These are phyloP conservation scores for Caenorhabditis auriculariae DNA, from an alignment of 2,888 invertebrate species.

Conservation along the genomic window DNA sequence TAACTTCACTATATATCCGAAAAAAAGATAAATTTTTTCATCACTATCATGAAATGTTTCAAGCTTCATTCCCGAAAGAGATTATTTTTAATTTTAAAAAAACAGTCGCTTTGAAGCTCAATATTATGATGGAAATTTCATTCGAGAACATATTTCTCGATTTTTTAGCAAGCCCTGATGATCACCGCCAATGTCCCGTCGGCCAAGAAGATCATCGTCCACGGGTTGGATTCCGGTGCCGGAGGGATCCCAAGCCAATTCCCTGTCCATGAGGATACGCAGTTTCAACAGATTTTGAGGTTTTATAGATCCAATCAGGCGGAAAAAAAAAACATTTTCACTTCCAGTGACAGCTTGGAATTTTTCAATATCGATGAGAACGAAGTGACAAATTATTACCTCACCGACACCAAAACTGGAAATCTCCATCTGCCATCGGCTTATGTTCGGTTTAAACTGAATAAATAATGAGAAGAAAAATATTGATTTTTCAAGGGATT, in stretches of 20 bases:
- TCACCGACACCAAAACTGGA: conserved; percentile 97
- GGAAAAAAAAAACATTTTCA: conserved; percentile 78
- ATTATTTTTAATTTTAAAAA: not conserved
- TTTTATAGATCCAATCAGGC: not conserved
- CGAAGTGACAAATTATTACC: conserved; percentile 83
- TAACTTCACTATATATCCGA: too few species aligned
- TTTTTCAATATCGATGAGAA: conserved; percentile 94
- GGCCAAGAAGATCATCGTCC: conserved; percentile 80
- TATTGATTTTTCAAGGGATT: conserved; percentile 79
- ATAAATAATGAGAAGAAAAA: not conserved
- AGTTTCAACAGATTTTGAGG: conserved; percentile 53
- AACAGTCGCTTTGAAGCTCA: not conserved
- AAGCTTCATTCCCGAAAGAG: too few species aligned
- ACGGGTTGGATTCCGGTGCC: conserved; percentile 73
- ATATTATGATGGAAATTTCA: not conserved
- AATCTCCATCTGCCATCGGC: conserved; percentile 93
- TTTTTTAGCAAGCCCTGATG: conserved; percentile 77
- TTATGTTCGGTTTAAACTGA: conserved; percentile 72
- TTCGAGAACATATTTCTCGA: not conserved
- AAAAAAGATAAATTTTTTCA: too few species aligned
- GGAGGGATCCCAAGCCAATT: conserved; percentile 97
- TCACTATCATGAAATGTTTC: too few species aligned
- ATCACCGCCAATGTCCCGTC: conserved; percentile 98
- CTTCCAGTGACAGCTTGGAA: conserved; percentile 35
- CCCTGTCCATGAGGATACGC: conserved; percentile 78